Evolutionary conservation across 2,113 vertebrate species (phyloP).

Genomic region (Mirounga angustirostris): DNA sequence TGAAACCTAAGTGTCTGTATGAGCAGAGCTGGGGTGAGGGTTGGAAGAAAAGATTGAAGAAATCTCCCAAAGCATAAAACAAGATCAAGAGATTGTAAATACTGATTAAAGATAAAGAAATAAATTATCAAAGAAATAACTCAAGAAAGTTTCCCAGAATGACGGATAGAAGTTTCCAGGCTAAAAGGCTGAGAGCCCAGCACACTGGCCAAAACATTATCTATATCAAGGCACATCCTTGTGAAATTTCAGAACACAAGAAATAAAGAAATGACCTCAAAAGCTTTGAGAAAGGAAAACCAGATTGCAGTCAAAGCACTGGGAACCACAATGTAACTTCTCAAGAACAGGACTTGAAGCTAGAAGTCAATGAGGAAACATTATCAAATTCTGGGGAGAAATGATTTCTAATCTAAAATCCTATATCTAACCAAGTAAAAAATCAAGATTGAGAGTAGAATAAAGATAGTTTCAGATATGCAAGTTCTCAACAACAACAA

Average conservation of each 20-base stretch:
- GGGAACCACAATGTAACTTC: not conserved
- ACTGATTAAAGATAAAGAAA: not conserved
- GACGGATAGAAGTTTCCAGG: not conserved
- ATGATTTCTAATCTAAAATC: not conserved
- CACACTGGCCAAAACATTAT: not conserved
- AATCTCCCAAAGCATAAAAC: not conserved
- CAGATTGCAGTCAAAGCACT: not conserved
- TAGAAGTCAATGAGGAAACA: not conserved
- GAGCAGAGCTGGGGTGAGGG: not conserved
- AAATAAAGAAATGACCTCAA: not conserved
- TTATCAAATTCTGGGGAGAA: not conserved
- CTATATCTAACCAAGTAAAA: not conserved
- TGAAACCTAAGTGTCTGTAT: not conserved
- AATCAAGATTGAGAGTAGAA: not conserved
- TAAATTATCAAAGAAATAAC: not conserved
- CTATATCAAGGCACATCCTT: not conserved
- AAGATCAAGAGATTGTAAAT: not conserved
- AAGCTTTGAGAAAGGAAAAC: not conserved
- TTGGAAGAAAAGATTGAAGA: not conserved
- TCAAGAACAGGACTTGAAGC: not conserved
- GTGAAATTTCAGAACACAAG: not conserved
- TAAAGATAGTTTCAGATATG: not conserved
- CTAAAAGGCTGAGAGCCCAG: not conserved
- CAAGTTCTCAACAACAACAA: not conserved
- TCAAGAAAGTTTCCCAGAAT: not conserved